phyloP scores from a whole-genome alignment of 2,888 invertebrate species.

The Acrobasis consociella region DNA sequence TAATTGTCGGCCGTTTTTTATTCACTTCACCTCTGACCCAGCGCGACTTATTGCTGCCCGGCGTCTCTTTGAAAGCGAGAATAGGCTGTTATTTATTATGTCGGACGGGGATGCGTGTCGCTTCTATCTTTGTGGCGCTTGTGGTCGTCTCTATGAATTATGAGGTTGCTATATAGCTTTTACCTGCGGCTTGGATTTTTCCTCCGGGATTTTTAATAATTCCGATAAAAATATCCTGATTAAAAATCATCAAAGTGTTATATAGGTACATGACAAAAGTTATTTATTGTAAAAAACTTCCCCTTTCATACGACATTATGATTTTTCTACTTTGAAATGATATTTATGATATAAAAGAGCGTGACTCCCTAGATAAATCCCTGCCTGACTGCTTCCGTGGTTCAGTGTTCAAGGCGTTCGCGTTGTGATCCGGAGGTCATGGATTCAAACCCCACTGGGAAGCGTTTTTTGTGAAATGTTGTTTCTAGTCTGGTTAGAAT shows the following conservation, averaged over 20 bases:
- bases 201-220: neutral
- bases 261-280: too few relatives aligned
- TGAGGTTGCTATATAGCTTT: conserved; percentile 38
- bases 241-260: conserved; percentile 25
- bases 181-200: neutral
- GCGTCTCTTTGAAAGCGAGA: conserved; percentile 78
- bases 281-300: too few relatives aligned
- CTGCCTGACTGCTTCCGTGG: too few relatives aligned
- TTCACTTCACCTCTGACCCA: conserved; percentile 81
- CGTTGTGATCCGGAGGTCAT: too few relatives aligned
- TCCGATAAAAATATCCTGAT: conserved; percentile 21
- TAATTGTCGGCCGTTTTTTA: conserved; percentile 83
- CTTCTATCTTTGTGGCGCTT: conserved; percentile 79
- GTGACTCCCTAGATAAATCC: too few relatives aligned
- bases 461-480: too few relatives aligned
- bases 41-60: conserved; percentile 80
- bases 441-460: too few relatives aligned
- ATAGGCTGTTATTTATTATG: conserved; percentile 80
- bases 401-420: too few relatives aligned
- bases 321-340: too few relatives aligned
- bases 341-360: too few relatives aligned
- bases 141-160: conserved; percentile 73
- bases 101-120: conserved; percentile 73
- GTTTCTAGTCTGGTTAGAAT: too few relatives aligned
- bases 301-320: too few relatives aligned